Conservation (phyloP, 92 coral and sea anemone genomes). For the Heliopora coerulea region DNA sequence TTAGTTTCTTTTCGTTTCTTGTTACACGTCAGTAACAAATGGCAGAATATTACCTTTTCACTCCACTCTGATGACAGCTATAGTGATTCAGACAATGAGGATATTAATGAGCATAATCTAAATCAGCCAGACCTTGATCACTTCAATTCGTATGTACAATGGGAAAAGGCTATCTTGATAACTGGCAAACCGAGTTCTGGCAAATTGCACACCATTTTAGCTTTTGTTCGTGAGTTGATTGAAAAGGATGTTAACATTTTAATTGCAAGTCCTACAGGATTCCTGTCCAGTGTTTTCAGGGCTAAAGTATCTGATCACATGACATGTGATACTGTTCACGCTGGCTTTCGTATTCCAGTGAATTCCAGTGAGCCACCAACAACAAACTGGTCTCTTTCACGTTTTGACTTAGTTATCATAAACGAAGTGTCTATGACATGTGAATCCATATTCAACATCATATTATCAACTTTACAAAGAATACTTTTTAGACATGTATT, state of each 20-base stretch:
- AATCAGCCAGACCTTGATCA: background rate
- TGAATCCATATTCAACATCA: background rate
- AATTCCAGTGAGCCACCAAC: background rate
- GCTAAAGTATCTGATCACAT: background rate
- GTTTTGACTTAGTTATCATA: slow-evolving; percentile 20
- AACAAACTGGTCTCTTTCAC: slow-evolving; percentile 2
- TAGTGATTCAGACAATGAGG: too few species aligned
- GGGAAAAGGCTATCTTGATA: slow-evolving; percentile 21
- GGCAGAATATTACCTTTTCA: too few species aligned
- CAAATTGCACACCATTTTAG: slow-evolving; percentile 3
- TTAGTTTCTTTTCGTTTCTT: too few species aligned
- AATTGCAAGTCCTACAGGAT: slow-evolving; percentile 10
- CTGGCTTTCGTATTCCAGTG: slow-evolving; percentile 20
- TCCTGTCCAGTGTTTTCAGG: slow-evolving; percentile 9
- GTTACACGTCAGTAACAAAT: too few species aligned
- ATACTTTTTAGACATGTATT: slow-evolving; percentile 17
- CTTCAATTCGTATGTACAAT: background rate
- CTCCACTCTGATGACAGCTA: background rate
- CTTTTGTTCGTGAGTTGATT: background rate
- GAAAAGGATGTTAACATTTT: background rate
- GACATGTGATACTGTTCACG: slow-evolving; percentile 16
- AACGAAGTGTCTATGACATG: slow-evolving; percentile 36
- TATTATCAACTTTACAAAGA: background rate
- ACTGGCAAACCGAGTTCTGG: slow-evolving; percentile 31
- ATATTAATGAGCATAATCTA: background rate